Evolutionary conservation across 2,888 invertebrate species (phyloP), one percentile per base, ranked within the genome.

Genomic region (Mythimna loreyi): DNA sequence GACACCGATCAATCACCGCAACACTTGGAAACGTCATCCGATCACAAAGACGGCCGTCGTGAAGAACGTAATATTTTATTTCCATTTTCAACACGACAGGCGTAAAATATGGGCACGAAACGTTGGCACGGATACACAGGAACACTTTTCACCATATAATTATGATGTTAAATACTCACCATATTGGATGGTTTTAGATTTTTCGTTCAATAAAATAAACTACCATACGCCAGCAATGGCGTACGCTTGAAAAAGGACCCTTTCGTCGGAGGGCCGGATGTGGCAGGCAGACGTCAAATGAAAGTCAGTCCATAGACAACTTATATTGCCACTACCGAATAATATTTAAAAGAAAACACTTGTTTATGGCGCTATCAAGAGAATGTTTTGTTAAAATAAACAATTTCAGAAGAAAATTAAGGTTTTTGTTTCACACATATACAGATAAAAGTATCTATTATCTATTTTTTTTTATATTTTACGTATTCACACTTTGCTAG

Each of bases 161-260:
- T 85, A 87, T 78, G 65, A 82, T 86, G 77, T 92, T 91, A 83
- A 78, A 87, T 95, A 96, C 97, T 96, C 96, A 97, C 97, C 97
- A 98, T 98, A 92, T 97, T 97, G 97, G 97, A 98, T 98, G 98
- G 97, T 97, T 97, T 96, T 94, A 94, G 98, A 98, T 98, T 97
- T 96, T 96, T 93, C 95, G 96, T 95, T 96, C 96, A 96, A 96
- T 96, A 96, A 96, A 96, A 96, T 90, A 96, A 96, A 97, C 97
- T 96, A 97, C 97, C 97, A 97, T 97, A 97, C 98, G 98, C 97
- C 98, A 97, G 96, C 97, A 97, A 97, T 97, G 98, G 98, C 98
- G 98, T 97, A 97, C 97, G 97, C 97, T 97, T 97, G 96, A 96
- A 97, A 98, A 98, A 98, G 97, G 96, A 96, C 94, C 90, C 67